Base-by-base conservation (phyloP, 64 coral and sea anemone genomes). In the Porites lutea region DNA sequence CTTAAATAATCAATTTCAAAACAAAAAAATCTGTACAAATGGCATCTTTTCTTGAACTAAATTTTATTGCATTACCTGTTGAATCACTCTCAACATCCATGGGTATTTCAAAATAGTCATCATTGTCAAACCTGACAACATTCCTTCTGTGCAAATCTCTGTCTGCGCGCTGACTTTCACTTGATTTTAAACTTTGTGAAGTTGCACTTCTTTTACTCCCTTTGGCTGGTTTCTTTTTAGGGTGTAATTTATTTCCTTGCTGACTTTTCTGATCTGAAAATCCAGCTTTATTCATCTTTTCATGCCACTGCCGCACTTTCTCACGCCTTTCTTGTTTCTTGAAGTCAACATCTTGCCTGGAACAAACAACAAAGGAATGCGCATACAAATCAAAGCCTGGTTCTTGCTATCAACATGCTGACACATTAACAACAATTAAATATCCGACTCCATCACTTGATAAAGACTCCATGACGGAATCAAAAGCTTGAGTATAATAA, bases 51-150 rank as follows among this genome's bases (percentile, higher is more conserved):
- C 27, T 37, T 37, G 27, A 37, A 37, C 27, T 37, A 37, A 37
- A 37, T 37, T 37, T 4, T 6, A 0, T 12, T 43, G 44, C 62
- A 18, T 50, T 16, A 97, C 95, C 95, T 94, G 92, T 74, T 62
- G 95, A 87, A 51, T 97, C 95, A 88, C 95, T 97, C 77, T 97
- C 95, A 37, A 97, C 92, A 71, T 97, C 95, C 95, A 97, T 97
- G 8, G 95, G 95, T 59, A 88, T 92, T 59, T 97, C 95, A 54
- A 97, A 79, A 87, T 97, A 97, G 12, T 97, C 95, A 91, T 97
- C 95, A 74, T 66, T 87, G 13, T 97, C 95, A 94, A 90, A 96
- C 44, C 62, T 72, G 65, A 71, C 77, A 16, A 80, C 10, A 83
- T 94, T 54, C 16, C 55, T 65, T 81, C 65, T 72, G 55, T 37